Base-by-base conservation (phyloP, 1,140 invertebrate genomes). In the Piezodorus guildinii region DNA sequence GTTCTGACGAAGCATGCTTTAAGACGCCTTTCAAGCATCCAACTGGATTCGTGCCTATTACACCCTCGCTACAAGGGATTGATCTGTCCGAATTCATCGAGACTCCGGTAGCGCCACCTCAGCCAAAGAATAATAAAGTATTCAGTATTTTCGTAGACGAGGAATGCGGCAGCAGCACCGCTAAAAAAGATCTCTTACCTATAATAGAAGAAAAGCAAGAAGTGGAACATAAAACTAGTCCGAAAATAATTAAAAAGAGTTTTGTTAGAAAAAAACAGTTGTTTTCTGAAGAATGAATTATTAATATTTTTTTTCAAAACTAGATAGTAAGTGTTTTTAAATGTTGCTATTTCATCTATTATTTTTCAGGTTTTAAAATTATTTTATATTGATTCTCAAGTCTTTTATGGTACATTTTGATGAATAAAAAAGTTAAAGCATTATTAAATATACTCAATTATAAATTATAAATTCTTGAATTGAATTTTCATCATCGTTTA, bases 91-190 rank as follows among this genome's bases (percentile, higher is more conserved):
- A 56, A 23, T 56, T 56, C 23, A 16, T 16, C 15, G 52, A 56
- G 23, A 56, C 52, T 10, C 52, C 52, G 5, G 52, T 56, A 56
- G 46, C 2, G 2, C n/a, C n/a, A 17, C 16, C 21, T 49, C 21
- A 19, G 46, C 15, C 52, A 23, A 56, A 56, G 12, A 56, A 25
- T 23, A 25, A 56, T 3, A 21, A 16, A 56, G 23, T 10, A 10
- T 56, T 56, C 27, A 56, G 23, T 56, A 25, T 56, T 27, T 56
- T 56, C 14, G 19, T 23, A 27, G 52, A 56, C 12, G 52, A 56
- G 5, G 23, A 49, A 19, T 56, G 17, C 21, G 12, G 34, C 52
- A 25, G 10, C 5, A 5, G 2, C 1, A 27, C 23, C 21, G 25
- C 17, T 5, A 2, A 2, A 52, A 56, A 56, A 4, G 15, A 25